These are phyloP conservation scores for Pristionchus mayeri DNA, from an alignment of 2,888 invertebrate genomes.

Conservation along the genomic window DNA sequence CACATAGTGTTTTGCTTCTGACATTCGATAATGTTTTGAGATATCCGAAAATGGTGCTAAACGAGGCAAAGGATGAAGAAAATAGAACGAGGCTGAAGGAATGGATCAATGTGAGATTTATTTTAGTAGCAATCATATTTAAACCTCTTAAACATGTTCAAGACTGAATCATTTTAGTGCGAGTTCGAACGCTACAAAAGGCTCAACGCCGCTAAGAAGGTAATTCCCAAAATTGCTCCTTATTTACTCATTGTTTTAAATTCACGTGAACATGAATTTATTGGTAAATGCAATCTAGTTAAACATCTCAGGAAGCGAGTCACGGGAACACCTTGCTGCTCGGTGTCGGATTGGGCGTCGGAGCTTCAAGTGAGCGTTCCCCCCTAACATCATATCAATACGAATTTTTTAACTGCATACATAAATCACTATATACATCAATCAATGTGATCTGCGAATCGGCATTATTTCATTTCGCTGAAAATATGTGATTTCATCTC, in stretches of 20 bases:
- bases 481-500: neutral
- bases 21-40: neutral
- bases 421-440: too few relatives aligned
- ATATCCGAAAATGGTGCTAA: constrained; percentile 71
- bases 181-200: constrained; percentile 73
- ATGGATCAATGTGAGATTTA: constrained; percentile 68
- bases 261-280: constrained; percentile 47
- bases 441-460: too few relatives aligned
- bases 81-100: constrained; percentile 71
- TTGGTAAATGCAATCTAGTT: constrained; percentile 54
- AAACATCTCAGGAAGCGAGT: neutral
- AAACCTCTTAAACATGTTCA: neutral
- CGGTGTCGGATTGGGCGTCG: constrained; percentile 68
- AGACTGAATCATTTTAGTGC: too few relatives aligned
- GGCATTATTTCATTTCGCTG: too few relatives aligned
- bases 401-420: too few relatives aligned
- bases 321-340: constrained; percentile 73
- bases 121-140: neutral
- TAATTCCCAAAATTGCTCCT: too few relatives aligned
- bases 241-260: too few relatives aligned
- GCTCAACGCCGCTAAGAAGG: constrained; percentile 72
- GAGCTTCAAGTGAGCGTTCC: constrained; percentile 54
- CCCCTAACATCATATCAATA: neutral
- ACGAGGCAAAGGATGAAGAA: constrained; percentile 58
- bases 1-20: too few relatives aligned